phyloP scores from a whole-genome alignment of 2,113 vertebrate genomes.

The Phoxinus phoxinus region DNA sequence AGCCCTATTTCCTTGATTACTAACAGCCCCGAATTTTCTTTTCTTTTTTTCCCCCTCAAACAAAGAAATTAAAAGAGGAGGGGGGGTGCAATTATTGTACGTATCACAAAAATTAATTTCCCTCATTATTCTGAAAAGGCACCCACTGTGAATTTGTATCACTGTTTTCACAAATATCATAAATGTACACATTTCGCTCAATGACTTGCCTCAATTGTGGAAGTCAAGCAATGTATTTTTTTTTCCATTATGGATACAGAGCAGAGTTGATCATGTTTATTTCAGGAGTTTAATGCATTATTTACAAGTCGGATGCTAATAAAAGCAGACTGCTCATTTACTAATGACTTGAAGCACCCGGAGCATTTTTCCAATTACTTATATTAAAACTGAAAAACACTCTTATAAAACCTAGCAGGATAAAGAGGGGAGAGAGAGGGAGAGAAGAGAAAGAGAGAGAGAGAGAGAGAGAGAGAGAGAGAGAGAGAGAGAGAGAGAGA shows the following conservation, averaged over 20 bases:
- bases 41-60: conserved; percentile 52
- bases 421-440: conserved; percentile 46
- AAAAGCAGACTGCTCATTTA: conserved; percentile 97
- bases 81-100: conserved; percentile 65
- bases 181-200: conserved; percentile 78
- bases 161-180: conserved; percentile 85
- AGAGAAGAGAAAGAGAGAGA: conserved; percentile 33
- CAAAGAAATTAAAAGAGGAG: conserved; percentile 59
- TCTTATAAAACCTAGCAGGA: conserved; percentile 71
- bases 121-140: conserved; percentile 84
- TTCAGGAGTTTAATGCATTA: conserved; percentile 95
- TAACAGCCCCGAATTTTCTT: conserved; percentile 59
- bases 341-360: conserved; percentile 94
- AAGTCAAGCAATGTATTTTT: conserved; percentile 73
- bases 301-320: conserved; percentile 98
- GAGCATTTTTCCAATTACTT: conserved; percentile 90
- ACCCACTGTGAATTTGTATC: conserved; percentile 83
- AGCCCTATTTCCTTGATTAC: conserved; percentile 73
- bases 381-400: conserved; percentile 85
- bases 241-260: conserved; percentile 83
- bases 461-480: conserved; percentile 30
- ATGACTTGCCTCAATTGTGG: conserved; percentile 70
- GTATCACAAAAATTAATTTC: conserved; percentile 81
- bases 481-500: conserved; percentile 40
- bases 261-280: conserved; percentile 82